Percentiles rank a stretch among this genome's conserved stretches.
Evolutionary conservation across 2,888 invertebrate genomes (phyloP).

Genomic region (Ennomos erosarius): DNA sequence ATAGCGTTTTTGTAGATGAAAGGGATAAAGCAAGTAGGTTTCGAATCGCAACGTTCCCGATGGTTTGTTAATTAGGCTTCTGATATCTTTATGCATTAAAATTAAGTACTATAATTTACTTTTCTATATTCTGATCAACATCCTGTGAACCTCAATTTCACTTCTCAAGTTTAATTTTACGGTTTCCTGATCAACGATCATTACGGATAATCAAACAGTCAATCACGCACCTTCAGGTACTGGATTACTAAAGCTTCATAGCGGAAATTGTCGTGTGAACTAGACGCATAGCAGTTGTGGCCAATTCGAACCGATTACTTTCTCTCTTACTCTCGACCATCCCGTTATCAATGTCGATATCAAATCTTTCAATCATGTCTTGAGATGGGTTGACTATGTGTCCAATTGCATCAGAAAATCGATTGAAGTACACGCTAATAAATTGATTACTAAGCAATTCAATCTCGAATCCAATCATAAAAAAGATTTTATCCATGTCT

Average conservation of each 20-base stretch:
- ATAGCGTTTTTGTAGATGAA: too few relatives aligned
- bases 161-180: not conserved
- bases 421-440: conserved; percentile 17
- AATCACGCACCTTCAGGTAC: conserved; percentile 15
- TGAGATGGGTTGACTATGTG: conserved; percentile 32
- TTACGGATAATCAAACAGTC: conserved; percentile 3
- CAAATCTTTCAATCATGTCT: conserved; percentile 49
- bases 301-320: conserved; percentile 56
- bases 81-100: too few relatives aligned
- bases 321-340: conserved; percentile 63
- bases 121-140: not conserved
- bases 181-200: not conserved
- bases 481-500: too few relatives aligned
- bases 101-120: too few relatives aligned
- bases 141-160: not conserved
- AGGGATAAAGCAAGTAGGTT: too few relatives aligned
- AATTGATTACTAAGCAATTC: conserved; percentile 5
- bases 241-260: conserved; percentile 20
- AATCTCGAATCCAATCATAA: not conserved
- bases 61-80: too few relatives aligned
- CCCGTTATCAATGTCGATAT: conserved; percentile 47
- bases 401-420: conserved; percentile 21
- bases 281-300: conserved; percentile 31
- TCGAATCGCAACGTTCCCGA: too few relatives aligned
- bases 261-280: conserved; percentile 32